Evolutionary conservation across 1,140 invertebrate species (phyloP).

Genomic region (Penaeus vannamei): DNA sequence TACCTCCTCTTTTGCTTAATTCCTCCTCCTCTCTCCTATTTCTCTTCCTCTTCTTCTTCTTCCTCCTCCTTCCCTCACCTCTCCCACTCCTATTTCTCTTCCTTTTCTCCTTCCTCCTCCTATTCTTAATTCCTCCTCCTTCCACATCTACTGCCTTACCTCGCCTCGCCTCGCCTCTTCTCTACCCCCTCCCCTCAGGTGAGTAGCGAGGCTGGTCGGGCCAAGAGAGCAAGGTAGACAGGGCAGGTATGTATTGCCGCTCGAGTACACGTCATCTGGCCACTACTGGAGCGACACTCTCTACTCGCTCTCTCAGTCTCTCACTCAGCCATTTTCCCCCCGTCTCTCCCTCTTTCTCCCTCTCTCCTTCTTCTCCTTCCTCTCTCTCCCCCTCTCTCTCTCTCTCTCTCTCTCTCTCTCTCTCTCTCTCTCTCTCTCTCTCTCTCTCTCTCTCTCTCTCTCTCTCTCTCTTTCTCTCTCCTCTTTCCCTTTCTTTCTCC

Average conservation of each 20-base stretch:
- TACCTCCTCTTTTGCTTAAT: background rate
- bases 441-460: background rate
- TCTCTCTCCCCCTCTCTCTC: background rate
- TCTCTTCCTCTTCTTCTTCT: conserved; percentile 6
- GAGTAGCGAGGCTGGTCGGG: too few relatives aligned
- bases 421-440: background rate
- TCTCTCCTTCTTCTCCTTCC: background rate
- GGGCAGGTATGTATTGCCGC: too few relatives aligned
- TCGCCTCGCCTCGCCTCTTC: too few relatives aligned
- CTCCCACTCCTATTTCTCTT: too few relatives aligned
- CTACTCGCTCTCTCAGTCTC: background rate
- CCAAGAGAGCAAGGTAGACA: too few relatives aligned
- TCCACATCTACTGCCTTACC: background rate
- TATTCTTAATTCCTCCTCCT: too few relatives aligned
- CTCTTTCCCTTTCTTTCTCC: background rate
- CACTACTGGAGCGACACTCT: background rate
- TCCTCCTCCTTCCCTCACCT: background rate
- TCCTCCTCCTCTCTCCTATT: conserved; percentile 4
- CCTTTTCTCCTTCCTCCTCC: too few relatives aligned
- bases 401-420: background rate
- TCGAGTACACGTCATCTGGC: too few relatives aligned
- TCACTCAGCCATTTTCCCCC: too few relatives aligned
- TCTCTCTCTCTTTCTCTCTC: background rate
- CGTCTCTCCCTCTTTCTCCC: background rate
- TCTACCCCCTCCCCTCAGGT: too few relatives aligned